Evolutionary conservation across 2,113 vertebrate species (phyloP).

Genomic region (Pleuronectes platessa): DNA sequence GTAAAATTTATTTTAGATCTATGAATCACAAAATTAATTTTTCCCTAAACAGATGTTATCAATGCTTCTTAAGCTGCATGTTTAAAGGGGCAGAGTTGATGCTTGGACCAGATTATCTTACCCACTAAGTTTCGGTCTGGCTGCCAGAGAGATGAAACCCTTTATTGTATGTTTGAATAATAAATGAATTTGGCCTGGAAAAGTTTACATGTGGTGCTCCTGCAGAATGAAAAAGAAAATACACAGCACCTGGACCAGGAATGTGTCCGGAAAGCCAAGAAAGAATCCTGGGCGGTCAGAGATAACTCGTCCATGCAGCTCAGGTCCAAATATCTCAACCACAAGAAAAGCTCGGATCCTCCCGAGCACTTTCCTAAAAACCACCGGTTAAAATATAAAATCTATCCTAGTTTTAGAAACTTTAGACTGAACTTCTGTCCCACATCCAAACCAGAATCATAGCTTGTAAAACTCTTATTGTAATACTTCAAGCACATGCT

Average conservation of each 20-base stretch:
- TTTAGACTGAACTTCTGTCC: neutral
- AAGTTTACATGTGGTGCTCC: constrained; percentile 66
- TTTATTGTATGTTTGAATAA: constrained; percentile 69
- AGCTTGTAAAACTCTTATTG: constrained; percentile 8
- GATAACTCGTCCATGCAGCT: neutral
- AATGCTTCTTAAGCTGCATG: neutral
- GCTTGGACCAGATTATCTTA: neutral
- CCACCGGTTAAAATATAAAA: too few relatives aligned
- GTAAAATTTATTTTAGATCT: too few relatives aligned
- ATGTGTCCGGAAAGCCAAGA: constrained; percentile 37
- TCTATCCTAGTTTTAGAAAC: neutral
- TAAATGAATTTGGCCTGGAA: constrained; percentile 58
- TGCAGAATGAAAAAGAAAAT: constrained; percentile 81
- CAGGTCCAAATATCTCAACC: constrained; percentile 28
- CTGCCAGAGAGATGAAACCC: constrained; percentile 59
- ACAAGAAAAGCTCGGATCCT: constrained; percentile 18
- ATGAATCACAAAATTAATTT: too few relatives aligned
- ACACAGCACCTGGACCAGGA: constrained; percentile 78
- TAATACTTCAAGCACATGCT: constrained; percentile 2
- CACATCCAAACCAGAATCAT: constrained; percentile 22
- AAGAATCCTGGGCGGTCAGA: constrained; percentile 18
- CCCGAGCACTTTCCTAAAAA: neutral
- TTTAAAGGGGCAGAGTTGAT: neutral
- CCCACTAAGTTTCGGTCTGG: constrained; percentile 13
- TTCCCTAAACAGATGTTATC: neutral